A percentile compares a stretch with the other conserved stretches of the same genome.
Evolutionary conservation across 1,140 invertebrate genomes (phyloP).

Genomic region (Ceratoteleas bidentatus): DNA sequence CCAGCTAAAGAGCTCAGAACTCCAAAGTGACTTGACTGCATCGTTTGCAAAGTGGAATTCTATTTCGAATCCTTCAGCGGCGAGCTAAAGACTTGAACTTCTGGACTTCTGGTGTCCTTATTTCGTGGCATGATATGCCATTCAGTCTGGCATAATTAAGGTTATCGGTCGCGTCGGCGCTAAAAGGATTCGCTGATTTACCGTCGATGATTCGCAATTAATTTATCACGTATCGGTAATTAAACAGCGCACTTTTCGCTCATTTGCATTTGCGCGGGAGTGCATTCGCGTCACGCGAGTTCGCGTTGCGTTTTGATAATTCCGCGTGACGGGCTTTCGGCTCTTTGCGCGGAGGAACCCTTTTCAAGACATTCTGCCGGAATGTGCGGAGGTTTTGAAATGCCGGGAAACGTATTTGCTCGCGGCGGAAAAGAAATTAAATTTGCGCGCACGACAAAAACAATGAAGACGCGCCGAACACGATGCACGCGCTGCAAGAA

Average conservation of each 20-base stretch:
- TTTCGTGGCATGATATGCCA: constrained; percentile 52
- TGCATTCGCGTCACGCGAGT: neutral
- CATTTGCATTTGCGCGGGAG: neutral
- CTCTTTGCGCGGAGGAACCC: no score
- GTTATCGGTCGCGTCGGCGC: constrained; percentile 34
- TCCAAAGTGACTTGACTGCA: constrained; percentile 65
- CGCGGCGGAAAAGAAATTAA: no score
- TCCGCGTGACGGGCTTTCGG: no score
- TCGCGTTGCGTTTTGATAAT: no score
- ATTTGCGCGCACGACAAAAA: no score
- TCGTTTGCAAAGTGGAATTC: constrained; percentile 65
- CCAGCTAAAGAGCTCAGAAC: constrained; percentile 60
- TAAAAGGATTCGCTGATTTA: constrained; percentile 57
- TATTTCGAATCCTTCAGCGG: constrained; percentile 63
- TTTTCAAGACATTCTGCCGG: no score
- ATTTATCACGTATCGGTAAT: constrained; percentile 37
- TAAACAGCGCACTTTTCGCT: constrained; percentile 3
- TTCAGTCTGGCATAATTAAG: constrained; percentile 56
- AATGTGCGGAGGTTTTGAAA: no score
- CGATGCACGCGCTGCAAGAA: no score
- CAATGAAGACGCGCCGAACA: no score
- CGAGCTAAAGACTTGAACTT: constrained; percentile 62
- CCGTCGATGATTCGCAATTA: constrained; percentile 31
- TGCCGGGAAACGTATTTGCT: no score
- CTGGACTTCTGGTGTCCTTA: constrained; percentile 59